Base-by-base conservation (phyloP, 2,797 vertebrate genomes). In the Nyctibius grandis region DNA sequence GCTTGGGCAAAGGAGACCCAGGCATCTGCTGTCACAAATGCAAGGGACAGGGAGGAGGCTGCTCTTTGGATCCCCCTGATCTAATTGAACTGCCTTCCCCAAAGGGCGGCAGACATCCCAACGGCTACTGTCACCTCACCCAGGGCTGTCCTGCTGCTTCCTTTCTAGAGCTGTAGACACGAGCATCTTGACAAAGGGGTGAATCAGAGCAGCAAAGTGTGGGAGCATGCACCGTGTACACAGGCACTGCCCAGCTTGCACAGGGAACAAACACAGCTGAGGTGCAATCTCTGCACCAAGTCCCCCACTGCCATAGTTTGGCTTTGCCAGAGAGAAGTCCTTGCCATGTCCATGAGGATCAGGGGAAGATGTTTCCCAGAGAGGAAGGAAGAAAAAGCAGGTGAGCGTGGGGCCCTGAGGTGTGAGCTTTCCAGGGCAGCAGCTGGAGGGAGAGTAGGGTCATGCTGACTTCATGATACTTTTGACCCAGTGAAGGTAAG, bases 221-320 rank as follows among this genome's bases (percentile, higher is more conserved):
- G 44, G 51, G 54, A 44, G n/a, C 12, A 3, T 4, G 10, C 12
- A 0, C 42, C 11, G 31, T 21, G 44, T 13, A 5, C 29, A 4
- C 0, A 18, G 57, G 33, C 29, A 1, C 79, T 40, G 15, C 29
- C 34, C 6, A 1, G 29, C 5, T 31, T 3, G 31, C 59, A 3
- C 9, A 9, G 78, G 53, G 57, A 28, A 22, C 25, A 42, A 28
- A 33, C 0, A 1, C 22, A 5, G 26, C 0, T 3, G 0, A 2
- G 68, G 11, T 23, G 42, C 31, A 5, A 6, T 3, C 73, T 14
- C 64, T 15, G 64, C 3, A 3, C 85, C 73, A 15, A 54, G 48
- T 25, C 64, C 33, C 48, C 16, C 12, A 1, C 9, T 16, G 53
- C 6, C 48, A 6, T 1, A 11, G 29, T 9, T 26, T 5, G 12